Evolutionary conservation across 2,797 vertebrate genomes (phyloP).

Genomic region (Pseudocheirus occidentalis): DNA sequence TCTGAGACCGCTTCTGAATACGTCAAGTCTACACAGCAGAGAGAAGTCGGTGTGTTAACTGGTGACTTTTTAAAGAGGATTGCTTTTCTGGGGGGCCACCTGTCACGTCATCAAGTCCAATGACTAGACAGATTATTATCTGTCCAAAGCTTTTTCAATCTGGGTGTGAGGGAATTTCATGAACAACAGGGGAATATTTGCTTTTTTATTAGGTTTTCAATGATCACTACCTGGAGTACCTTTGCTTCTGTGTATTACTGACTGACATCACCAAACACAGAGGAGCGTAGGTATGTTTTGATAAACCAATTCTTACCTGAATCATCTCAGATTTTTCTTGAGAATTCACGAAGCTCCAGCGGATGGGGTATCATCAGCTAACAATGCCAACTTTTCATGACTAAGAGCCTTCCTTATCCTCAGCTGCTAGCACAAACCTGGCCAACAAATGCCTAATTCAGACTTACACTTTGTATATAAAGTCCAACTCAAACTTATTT

Average conservation of each 20-base stretch:
- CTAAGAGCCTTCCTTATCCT: conserved; percentile 47
- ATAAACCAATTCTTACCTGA: conserved; percentile 76
- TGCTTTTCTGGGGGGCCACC: conserved; percentile 15
- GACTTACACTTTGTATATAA: conserved; percentile 87
- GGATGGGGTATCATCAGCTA: conserved; percentile 49
- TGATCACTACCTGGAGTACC: conserved; percentile 26
- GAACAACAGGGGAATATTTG: background rate
- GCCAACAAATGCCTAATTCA: conserved; percentile 61
- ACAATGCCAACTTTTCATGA: conserved; percentile 23
- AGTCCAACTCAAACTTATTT: conserved; percentile 89
- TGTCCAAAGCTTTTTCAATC: conserved; percentile 6
- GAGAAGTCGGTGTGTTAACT: conserved; percentile 29
- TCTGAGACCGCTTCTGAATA: conserved; percentile 26
- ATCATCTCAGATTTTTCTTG: conserved; percentile 60
- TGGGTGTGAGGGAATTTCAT: conserved; percentile 40
- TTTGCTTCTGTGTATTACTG: conserved; percentile 14
- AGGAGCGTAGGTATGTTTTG: conserved; percentile 56
- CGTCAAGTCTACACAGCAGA: background rate
- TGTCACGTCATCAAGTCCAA: conserved; percentile 40
- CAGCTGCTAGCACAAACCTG: conserved; percentile 53
- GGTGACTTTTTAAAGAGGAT: conserved; percentile 21
- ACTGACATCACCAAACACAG: conserved; percentile 21
- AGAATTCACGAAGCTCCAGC: conserved; percentile 44
- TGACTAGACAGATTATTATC: background rate
- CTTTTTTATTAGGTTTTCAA: conserved; percentile 2